Conservation (phyloP, 2,113 vertebrate genomes). For the Cyrtonyx montezumae region DNA sequence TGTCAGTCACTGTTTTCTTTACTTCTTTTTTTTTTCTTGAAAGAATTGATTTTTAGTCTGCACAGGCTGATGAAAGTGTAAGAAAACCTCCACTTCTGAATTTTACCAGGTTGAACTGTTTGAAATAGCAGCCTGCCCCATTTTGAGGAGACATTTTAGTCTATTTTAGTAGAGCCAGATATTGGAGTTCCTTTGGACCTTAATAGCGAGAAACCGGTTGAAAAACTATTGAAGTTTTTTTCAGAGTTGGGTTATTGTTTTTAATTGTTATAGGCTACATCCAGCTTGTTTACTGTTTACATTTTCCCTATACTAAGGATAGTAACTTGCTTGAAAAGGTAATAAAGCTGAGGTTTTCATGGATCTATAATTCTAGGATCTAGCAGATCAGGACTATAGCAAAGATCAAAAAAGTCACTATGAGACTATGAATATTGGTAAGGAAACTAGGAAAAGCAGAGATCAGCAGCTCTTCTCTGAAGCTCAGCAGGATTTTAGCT, state of each 20-base stretch:
- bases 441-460: not conserved
- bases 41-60: not conserved
- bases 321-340: not conserved
- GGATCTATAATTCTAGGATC: not conserved
- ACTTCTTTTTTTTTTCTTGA: slow-evolving; percentile 1
- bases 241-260: not conserved
- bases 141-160: not conserved
- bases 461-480: not conserved
- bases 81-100: not conserved
- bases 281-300: not conserved
- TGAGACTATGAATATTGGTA: not conserved
- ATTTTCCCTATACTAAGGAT: not conserved
- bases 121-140: not conserved
- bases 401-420: not conserved
- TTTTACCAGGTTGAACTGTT: slow-evolving; percentile 4
- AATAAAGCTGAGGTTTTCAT: slow-evolving; percentile 15
- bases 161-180: not conserved
- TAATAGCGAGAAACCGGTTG: not conserved
- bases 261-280: not conserved
- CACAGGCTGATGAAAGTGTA: not conserved
- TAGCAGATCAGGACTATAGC: not conserved
- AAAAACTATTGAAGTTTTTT: not conserved
- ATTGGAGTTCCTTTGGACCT: not conserved
- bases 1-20: not conserved
- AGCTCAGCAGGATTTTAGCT: not conserved